Percentiles rank a stretch among this genome's conserved stretches.
Conservation (phyloP, 2,113 vertebrate genomes). For the Ifrita kowaldi region DNA sequence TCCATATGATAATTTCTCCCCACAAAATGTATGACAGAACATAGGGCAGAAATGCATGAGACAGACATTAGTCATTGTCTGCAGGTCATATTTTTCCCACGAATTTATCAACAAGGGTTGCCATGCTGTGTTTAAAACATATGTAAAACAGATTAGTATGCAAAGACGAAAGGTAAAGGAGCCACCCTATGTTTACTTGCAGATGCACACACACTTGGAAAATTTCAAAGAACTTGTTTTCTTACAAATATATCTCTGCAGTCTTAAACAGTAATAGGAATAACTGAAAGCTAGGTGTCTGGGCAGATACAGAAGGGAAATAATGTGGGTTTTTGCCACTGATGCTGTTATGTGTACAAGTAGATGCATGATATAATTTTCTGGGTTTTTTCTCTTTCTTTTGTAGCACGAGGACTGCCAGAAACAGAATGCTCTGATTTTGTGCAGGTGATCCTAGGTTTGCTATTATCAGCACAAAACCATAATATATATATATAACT, state of each 20-base stretch:
- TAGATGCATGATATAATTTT: background rate
- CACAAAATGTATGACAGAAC: conserved; percentile 61
- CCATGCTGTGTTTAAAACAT: conserved; percentile 67
- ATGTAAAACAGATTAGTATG: conserved; percentile 70
- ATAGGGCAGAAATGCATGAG: conserved; percentile 57
- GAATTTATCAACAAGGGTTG: conserved; percentile 68
- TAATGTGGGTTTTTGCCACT: background rate
- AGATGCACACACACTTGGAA: background rate
- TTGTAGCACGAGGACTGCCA: background rate
- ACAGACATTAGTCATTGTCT: conserved; percentile 76
- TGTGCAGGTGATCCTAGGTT: background rate
- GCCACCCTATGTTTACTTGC: background rate
- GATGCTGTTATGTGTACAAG: background rate
- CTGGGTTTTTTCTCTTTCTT: background rate
- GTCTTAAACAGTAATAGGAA: background rate
- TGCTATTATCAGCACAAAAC: background rate
- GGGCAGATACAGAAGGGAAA: background rate
- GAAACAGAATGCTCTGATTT: background rate
- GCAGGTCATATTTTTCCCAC: conserved; percentile 73
- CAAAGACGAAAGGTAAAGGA: conserved; percentile 61
- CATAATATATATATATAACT: background rate
- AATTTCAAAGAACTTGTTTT: background rate
- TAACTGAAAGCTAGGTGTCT: background rate
- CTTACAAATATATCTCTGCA: background rate
- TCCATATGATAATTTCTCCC: conserved; percentile 77